A percentile compares a stretch with the other conserved stretches of the same genome.
These are phyloP conservation scores for Ciconia nigra DNA, from an alignment of 2,797 vertebrate species.

Conservation along the genomic window DNA sequence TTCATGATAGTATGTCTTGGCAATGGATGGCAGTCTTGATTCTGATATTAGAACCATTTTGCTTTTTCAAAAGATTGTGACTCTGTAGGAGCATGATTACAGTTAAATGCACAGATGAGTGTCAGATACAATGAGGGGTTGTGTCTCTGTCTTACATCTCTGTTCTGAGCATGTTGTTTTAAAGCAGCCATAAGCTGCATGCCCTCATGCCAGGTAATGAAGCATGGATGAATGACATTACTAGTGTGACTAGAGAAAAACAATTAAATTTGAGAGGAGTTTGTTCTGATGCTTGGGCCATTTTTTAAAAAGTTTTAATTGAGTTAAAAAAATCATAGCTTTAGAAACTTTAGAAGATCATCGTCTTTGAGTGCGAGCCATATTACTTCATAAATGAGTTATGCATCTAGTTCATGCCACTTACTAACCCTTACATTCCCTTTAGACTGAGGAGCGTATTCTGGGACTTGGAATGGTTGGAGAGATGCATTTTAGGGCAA, in stretches of 20 bases:
- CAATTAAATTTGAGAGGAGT: neutral
- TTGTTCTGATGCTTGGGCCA: neutral
- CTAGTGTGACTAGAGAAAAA: neutral
- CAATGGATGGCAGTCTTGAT: neutral
- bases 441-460: neutral
- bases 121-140: neutral
- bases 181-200: neutral
- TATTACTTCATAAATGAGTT: neutral
- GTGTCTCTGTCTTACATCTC: neutral
- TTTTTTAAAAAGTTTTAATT: neutral
- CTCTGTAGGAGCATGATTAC: neutral
- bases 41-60: conserved; percentile 13
- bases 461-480: neutral
- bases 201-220: neutral
- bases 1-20: conserved; percentile 1
- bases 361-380: neutral
- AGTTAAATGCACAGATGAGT: neutral
- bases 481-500: neutral
- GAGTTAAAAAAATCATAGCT: neutral
- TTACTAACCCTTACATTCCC: neutral
- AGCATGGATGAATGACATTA: accelerated
- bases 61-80: neutral
- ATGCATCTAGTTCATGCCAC: neutral
- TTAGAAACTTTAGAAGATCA: neutral
- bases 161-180: neutral